These are phyloP conservation scores for Hirundo rustica DNA, from an alignment of 2,797 vertebrate genomes.

Conservation along the genomic window DNA sequence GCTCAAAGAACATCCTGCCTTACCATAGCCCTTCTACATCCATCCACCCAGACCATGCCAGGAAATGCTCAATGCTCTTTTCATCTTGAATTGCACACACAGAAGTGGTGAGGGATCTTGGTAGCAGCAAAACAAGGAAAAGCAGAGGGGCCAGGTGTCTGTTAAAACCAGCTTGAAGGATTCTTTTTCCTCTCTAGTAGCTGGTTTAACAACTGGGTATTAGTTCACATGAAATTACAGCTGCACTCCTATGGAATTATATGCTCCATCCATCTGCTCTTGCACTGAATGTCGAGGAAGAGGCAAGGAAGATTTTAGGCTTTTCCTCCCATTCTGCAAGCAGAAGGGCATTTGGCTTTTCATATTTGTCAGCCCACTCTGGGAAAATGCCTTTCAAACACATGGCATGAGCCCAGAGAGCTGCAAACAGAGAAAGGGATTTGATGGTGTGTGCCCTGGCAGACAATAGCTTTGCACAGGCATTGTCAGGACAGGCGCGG, in stretches of 20 bases:
- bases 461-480: neutral
- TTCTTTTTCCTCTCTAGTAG: neutral
- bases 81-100: neutral
- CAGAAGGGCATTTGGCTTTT: neutral
- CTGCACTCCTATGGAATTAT: neutral
- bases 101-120: neutral
- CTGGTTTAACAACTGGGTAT: neutral
- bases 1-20: conserved; percentile 51
- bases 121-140: neutral
- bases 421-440: neutral
- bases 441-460: neutral
- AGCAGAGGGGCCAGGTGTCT: neutral
- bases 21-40: conserved; percentile 8
- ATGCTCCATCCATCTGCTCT: neutral
- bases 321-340: neutral
- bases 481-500: neutral
- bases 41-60: neutral
- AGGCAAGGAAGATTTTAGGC: neutral
- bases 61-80: neutral
- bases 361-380: neutral
- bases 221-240: neutral
- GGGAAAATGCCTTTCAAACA: conserved; percentile 11
- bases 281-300: neutral
- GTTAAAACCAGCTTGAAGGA: neutral
- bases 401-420: neutral